A percentile compares a stretch with the other conserved stretches of the same genome.
Evolutionary conservation across 2,888 invertebrate species (phyloP).

Genomic region (Callyntrura sp.): DNA sequence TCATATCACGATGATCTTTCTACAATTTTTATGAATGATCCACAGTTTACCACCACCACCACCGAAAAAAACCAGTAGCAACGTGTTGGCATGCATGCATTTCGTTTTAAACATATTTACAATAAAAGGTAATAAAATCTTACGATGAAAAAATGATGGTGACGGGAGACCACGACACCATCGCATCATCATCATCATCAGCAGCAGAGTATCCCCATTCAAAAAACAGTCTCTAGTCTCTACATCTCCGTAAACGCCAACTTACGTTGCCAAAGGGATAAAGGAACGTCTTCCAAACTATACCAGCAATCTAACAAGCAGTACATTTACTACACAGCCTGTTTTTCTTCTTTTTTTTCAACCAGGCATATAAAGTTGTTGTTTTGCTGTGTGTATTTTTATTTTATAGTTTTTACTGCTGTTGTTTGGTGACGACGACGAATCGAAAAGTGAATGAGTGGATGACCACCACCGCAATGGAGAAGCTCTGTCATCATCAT

Average conservation of each 20-base stretch:
- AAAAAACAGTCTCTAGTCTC: constrained; percentile 19
- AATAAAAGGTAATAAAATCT: background rate
- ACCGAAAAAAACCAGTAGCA: constrained; percentile 60
- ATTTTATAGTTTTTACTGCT: constrained; percentile 11
- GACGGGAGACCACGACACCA: constrained; percentile 26
- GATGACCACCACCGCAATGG: constrained; percentile 55
- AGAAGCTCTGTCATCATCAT: background rate
- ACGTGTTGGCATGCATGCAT: constrained; percentile 54
- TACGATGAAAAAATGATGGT: constrained; percentile 25
- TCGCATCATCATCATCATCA: background rate
- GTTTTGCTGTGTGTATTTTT: background rate
- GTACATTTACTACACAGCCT: constrained; percentile 18
- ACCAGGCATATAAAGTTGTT: constrained; percentile 1
- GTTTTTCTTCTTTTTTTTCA: constrained; percentile 32
- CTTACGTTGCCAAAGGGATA: constrained; percentile 44
- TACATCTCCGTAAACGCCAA: background rate
- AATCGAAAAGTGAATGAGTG: constrained; percentile 43
- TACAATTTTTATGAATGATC: constrained; percentile 48
- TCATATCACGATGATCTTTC: constrained; percentile 53
- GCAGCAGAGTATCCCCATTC: constrained; percentile 39
- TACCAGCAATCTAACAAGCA: constrained; percentile 14
- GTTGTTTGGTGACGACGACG: constrained; percentile 12
- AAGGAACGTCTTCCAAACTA: constrained; percentile 42
- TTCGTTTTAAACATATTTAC: background rate
- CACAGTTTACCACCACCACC: background rate